Base-by-base conservation (phyloP, 92 coral and sea anemone species). In the Epizoanthus ramosus region DNA sequence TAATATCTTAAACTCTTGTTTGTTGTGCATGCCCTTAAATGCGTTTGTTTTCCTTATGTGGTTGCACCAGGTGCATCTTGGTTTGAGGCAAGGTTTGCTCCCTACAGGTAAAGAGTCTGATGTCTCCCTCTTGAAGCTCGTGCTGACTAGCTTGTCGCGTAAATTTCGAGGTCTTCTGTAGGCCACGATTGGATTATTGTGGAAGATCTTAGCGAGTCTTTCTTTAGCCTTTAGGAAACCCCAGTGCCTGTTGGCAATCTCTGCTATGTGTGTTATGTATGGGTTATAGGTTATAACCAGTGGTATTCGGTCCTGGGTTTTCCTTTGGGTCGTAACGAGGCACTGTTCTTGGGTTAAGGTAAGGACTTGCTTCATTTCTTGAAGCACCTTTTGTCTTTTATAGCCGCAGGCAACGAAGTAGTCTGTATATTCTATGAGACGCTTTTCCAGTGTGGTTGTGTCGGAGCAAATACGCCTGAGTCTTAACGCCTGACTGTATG, bases 191-290 rank as follows among this genome's bases (percentile, higher is more conserved):
- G 86, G 86, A 17, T 45, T 33, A 43, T 82, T 41, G 28, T 82
- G 25, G 59, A 82, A 82, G 22, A 82, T 82, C 68, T 13, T 58
- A 37, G 68, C 61, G 66, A 72, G 61, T 41, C 80, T 57, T 83
- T 83, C 73, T 71, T 83, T 83, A 43, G 80, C 25, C 57, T 71
- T 63, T 41, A 82, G 69, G 68, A 71, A 82, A 56, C 70, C 37
- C 86, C 79, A 82, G 71, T 82, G 54, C 47, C 86, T 82, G 47
- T 82, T 82, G 8, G 86, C 74, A 4, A 82, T 82, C 70, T 82
- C 86, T 69, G 86, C 86, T 24, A 82, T 82, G 74, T 45, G 69
- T 68, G 68, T 68, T 21, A 67, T 82, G 79, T 82, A 74, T 68
- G 86, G 77, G 73, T 67, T 81, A 35, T 24, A 81, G 24, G 76